Conservation (phyloP, 2,888 invertebrate species). For the Eustalomyia histrio region DNA sequence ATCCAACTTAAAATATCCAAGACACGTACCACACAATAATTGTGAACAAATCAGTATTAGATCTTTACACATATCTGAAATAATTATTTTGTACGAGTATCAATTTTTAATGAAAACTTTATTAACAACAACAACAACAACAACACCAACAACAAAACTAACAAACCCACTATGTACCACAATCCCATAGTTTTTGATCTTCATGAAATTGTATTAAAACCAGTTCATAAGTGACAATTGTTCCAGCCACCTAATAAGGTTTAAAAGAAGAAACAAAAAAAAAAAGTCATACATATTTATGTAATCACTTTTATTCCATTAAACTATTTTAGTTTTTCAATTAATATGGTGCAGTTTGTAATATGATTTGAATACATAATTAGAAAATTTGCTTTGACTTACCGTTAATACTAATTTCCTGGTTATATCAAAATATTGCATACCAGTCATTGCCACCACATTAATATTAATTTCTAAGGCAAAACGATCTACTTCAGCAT, state of each 20-base stretch:
- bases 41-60: constrained; percentile 6
- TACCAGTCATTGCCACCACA: constrained; percentile 75
- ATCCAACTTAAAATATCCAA: too few species aligned
- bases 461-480: constrained; percentile 73
- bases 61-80: constrained; percentile 32
- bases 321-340: neutral
- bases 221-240: constrained; percentile 82
- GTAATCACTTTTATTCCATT: neutral
- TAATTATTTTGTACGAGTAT: neutral
- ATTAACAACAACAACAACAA: neutral
- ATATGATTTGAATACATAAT: too few species aligned
- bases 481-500: constrained; percentile 78
- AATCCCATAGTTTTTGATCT: constrained; percentile 74
- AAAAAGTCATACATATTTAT: neutral
- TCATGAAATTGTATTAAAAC: constrained; percentile 82
- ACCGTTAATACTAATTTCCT: constrained; percentile 76
- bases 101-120: constrained; percentile 10
- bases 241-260: constrained; percentile 80
- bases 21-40: too few species aligned
- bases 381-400: constrained; percentile 42
- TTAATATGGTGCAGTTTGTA: neutral
- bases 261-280: neutral
- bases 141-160: constrained; percentile 4
- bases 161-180: constrained; percentile 62
- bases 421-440: constrained; percentile 77